A percentile compares a stretch with the other conserved stretches of the same genome.
phyloP scores from a whole-genome alignment of 1,140 invertebrate species.

The Magallana ariakensis region DNA sequence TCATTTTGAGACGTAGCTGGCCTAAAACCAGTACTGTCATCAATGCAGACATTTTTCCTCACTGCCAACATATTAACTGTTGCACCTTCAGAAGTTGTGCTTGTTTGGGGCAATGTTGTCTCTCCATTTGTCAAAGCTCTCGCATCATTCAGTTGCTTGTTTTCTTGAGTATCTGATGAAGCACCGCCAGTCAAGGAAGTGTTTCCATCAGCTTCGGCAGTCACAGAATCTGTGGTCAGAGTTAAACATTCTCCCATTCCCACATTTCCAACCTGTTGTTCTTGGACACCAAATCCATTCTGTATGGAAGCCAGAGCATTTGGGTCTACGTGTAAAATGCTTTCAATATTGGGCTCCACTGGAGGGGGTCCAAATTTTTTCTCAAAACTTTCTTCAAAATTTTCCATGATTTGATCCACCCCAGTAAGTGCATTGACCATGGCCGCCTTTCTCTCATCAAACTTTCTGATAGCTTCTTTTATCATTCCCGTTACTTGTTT shows the following conservation, averaged over 20 bases:
- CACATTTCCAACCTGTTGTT: background rate
- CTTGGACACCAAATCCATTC: background rate
- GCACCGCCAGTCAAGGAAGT: background rate
- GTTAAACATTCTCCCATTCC: background rate
- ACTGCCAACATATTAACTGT: background rate
- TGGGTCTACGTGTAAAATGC: background rate
- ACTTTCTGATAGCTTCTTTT: background rate
- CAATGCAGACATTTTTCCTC: background rate
- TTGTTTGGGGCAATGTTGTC: background rate
- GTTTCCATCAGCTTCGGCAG: background rate
- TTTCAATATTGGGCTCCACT: background rate
- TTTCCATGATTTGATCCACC: background rate
- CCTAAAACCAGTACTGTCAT: background rate
- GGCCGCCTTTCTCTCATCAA: background rate
- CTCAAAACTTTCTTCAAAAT: background rate
- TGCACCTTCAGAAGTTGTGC: background rate
- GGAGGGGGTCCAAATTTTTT: background rate
- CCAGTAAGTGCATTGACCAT: background rate
- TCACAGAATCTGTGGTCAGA: background rate
- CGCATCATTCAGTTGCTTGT: background rate
- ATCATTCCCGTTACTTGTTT: background rate
- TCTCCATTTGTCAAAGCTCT: background rate
- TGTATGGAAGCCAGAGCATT: background rate
- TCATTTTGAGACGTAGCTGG: background rate
- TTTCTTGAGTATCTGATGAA: background rate